Conservation (phyloP, 92 coral and sea anemone genomes). For the Phymanthus crucifer region DNA sequence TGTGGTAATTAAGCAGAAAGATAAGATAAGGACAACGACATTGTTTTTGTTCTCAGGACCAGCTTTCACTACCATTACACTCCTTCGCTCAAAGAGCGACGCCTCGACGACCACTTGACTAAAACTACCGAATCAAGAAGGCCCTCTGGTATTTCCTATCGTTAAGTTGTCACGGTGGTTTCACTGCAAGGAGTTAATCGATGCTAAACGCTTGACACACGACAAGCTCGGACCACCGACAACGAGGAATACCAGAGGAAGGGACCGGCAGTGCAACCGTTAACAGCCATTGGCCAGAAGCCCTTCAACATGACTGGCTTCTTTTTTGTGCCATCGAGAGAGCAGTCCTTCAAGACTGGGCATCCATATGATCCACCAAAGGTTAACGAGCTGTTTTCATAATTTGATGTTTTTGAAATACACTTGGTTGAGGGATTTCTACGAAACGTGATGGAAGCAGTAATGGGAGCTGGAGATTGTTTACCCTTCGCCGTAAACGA, state of each 20-base stretch:
- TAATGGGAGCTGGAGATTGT: conserved; percentile 38
- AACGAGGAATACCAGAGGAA: background rate
- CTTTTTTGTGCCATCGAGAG: background rate
- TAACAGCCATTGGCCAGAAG: conserved; percentile 40
- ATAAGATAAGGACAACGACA: conserved; percentile 84
- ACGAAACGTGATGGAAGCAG: conserved; percentile 40
- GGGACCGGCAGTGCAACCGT: conserved; percentile 15
- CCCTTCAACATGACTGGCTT: conserved; percentile 4
- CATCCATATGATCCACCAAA: conserved; percentile 11
- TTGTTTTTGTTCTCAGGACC: conserved; percentile 16
- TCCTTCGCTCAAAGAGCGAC: background rate
- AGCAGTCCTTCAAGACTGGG: background rate
- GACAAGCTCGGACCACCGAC: conserved; percentile 66
- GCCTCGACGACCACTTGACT: background rate
- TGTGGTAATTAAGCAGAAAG: conserved; percentile 79
- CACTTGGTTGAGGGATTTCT: conserved; percentile 31
- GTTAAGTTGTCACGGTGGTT: conserved; percentile 24
- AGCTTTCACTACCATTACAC: background rate
- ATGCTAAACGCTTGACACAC: conserved; percentile 61
- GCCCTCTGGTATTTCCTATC: conserved; percentile 3
- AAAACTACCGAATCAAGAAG: background rate
- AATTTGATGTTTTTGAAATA: conserved; percentile 28
- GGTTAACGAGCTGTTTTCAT: conserved; percentile 51
- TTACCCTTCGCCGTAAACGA: conserved; percentile 50
- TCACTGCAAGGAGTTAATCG: conserved; percentile 39